Conservation (phyloP, 2,888 invertebrate genomes). For the Dorcus parallelipipedus region DNA sequence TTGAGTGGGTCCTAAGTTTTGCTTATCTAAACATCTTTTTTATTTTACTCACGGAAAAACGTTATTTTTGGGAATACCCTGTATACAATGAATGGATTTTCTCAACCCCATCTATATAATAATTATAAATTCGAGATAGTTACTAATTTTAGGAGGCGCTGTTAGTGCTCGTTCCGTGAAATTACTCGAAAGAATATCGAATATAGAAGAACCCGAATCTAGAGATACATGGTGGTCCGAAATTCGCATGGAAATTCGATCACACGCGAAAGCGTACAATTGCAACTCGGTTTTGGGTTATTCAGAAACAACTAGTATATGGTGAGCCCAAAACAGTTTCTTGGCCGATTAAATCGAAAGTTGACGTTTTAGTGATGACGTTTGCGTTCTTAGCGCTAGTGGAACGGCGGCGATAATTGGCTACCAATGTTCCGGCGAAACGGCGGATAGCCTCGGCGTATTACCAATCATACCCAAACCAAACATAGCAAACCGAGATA, state of each 20-base stretch:
- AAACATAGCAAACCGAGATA: slow-evolving; percentile 31
- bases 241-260: slow-evolving; percentile 89
- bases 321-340: slow-evolving; percentile 55
- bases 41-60: no score
- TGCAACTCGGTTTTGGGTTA: slow-evolving; percentile 96
- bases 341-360: neutral
- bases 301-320: slow-evolving; percentile 87
- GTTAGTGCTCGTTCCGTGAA: slow-evolving; percentile 84
- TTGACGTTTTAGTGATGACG: slow-evolving; percentile 75
- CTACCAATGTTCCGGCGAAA: slow-evolving; percentile 51
- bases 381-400: slow-evolving; percentile 88
- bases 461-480: slow-evolving; percentile 32
- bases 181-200: slow-evolving; percentile 74
- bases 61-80: neutral
- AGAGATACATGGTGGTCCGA: slow-evolving; percentile 98
- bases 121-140: neutral
- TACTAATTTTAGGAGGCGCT: slow-evolving; percentile 60
- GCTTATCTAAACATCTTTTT: no score
- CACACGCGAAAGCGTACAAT: slow-evolving; percentile 86
- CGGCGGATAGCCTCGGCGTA: slow-evolving; percentile 31
- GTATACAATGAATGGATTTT: neutral
- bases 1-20: no score
- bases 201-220: slow-evolving; percentile 85
- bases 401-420: slow-evolving; percentile 90
- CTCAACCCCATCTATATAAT: neutral